A percentile compares a stretch with the other conserved stretches of the same genome.
Conservation (phyloP, 2,797 vertebrate genomes). For the Sandelia bainsii region DNA sequence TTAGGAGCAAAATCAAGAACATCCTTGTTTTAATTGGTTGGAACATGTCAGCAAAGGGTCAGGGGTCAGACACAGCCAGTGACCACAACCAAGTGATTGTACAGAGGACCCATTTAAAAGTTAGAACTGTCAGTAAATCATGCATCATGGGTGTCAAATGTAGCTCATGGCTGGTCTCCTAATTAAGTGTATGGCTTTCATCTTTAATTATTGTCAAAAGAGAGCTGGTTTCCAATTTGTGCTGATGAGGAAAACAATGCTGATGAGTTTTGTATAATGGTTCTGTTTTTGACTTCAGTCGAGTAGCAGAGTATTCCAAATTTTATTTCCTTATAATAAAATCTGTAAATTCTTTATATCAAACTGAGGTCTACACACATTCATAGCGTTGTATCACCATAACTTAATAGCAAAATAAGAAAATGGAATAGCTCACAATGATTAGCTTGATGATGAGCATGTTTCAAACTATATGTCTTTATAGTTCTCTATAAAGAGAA, state of each 20-base stretch:
- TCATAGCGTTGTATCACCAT: neutral
- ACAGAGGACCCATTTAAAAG: constrained; percentile 24
- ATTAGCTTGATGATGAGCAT: no score
- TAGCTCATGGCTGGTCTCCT: constrained; percentile 9
- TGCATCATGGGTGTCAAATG: constrained; percentile 35
- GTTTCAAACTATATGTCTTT: no score
- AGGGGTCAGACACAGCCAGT: constrained; percentile 24
- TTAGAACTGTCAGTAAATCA: constrained; percentile 15
- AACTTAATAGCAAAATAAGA: neutral
- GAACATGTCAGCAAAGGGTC: constrained; percentile 28
- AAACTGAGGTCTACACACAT: neutral
- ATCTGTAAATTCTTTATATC: neutral
- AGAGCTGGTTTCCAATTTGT: neutral
- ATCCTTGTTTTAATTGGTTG: constrained; percentile 35
- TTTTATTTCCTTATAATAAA: neutral
- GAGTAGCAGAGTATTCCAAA: neutral
- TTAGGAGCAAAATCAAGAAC: constrained; percentile 22
- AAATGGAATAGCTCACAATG: no score
- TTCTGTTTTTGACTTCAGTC: constrained; percentile 2
- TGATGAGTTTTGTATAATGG: neutral
- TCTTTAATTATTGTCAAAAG: constrained; percentile 31
- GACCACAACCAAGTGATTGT: constrained; percentile 9
- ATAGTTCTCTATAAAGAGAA: no score
- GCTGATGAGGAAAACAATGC: neutral
- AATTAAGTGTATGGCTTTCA: constrained; percentile 42